Percentiles rank a stretch among this genome's conserved stretches.
Evolutionary conservation across 2,113 vertebrate genomes (phyloP).

Genomic region (Tamias sibiricus): DNA sequence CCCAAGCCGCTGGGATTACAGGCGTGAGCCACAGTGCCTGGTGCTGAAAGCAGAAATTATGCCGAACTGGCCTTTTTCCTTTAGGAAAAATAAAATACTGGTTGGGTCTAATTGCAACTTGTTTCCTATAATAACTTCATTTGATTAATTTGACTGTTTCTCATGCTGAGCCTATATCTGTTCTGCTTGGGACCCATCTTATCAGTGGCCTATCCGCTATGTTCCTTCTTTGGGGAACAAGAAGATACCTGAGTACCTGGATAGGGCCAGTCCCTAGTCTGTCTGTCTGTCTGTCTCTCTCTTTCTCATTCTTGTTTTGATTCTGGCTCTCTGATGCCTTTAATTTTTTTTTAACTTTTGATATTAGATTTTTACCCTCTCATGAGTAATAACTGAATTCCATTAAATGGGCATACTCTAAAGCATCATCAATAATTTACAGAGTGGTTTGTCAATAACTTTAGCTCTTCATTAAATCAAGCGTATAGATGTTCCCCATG

Average conservation of each 20-base stretch:
- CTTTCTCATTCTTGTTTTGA: not conserved
- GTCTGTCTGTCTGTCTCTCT: no score
- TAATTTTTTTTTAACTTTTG: not conserved
- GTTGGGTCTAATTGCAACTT: not conserved
- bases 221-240: slow-evolving; percentile 11
- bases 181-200: not conserved
- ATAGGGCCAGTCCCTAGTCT: not conserved
- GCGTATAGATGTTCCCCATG: not conserved
- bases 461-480: slow-evolving; percentile 60
- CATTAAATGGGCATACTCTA: not conserved
- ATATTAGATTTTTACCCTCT: slow-evolving; percentile 8
- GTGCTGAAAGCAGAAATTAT: not conserved
- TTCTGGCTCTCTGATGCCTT: not conserved
- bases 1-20: no score
- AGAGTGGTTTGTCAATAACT: slow-evolving; percentile 63
- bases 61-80: not conserved
- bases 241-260: not conserved
- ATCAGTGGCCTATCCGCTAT: not conserved
- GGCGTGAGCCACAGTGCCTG: no score
- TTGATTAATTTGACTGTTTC: not conserved
- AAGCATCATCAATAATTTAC: slow-evolving; percentile 57
- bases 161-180: not conserved
- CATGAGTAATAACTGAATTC: slow-evolving; percentile 14
- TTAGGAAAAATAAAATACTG: not conserved
- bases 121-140: not conserved